Percentiles rank a stretch among this genome's conserved stretches.
These are phyloP conservation scores for Pantherophis guttatus DNA, from an alignment of 2,113 vertebrate genomes.

Conservation along the genomic window DNA sequence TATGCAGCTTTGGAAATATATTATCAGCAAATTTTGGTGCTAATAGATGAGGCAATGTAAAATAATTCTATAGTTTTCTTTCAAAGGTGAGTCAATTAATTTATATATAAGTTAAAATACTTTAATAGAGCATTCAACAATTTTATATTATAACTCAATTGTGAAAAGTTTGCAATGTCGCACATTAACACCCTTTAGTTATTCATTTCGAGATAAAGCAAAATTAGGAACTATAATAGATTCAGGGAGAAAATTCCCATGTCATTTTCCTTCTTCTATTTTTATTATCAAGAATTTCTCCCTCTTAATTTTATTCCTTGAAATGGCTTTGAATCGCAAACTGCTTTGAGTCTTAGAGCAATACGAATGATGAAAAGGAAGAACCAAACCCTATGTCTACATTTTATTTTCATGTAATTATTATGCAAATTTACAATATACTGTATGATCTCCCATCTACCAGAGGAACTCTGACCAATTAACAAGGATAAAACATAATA, in stretches of 20 bases:
- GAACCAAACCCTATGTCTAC: background rate
- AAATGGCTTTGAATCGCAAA: slow-evolving; percentile 22
- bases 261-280: background rate
- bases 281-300: background rate
- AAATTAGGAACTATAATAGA: slow-evolving; percentile 21
- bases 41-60: slow-evolving; percentile 65
- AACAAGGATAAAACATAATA: background rate
- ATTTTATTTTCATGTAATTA: background rate
- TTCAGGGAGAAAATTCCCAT: slow-evolving; percentile 6
- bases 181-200: slow-evolving; percentile 51
- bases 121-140: slow-evolving; percentile 50
- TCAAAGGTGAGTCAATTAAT: slow-evolving; percentile 63
- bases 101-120: slow-evolving; percentile 65
- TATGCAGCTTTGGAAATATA: slow-evolving; percentile 62
- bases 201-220: slow-evolving; percentile 56
- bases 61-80: slow-evolving; percentile 56
- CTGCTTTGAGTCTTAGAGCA: background rate
- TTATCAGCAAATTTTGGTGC: slow-evolving; percentile 67
- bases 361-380: background rate
- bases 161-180: slow-evolving; percentile 36
- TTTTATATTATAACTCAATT: slow-evolving; percentile 37
- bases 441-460: background rate
- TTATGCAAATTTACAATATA: background rate
- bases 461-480: background rate
- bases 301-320: slow-evolving; percentile 20